phyloP scores from a whole-genome alignment of 2,113 vertebrate species.

The Leiothrix lutea region DNA sequence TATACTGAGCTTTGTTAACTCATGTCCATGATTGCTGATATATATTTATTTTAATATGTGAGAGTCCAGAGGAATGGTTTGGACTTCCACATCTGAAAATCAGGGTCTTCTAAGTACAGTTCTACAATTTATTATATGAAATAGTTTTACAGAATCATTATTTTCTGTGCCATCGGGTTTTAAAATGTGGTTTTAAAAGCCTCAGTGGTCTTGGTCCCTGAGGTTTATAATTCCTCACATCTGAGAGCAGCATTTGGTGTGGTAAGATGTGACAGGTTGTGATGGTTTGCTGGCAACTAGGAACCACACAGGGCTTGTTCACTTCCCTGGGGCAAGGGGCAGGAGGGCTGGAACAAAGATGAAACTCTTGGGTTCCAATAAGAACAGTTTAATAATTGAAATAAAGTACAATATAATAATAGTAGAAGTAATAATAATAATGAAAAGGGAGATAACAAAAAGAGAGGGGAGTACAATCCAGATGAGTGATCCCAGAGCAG shows the following conservation, averaged over 20 bases:
- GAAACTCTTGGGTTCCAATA: background rate
- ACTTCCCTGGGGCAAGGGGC: background rate
- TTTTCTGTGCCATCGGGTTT: background rate
- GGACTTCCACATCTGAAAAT: background rate
- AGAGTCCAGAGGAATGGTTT: background rate
- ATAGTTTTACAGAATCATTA: background rate
- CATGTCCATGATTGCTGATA: background rate
- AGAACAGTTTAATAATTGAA: background rate
- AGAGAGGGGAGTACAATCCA: background rate
- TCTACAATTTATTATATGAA: rapidly evolving
- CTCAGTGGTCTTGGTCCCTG: background rate
- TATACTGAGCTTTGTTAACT: background rate
- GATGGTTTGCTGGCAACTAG: background rate
- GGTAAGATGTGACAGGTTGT: background rate
- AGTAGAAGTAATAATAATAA: background rate
- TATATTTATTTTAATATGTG: background rate
- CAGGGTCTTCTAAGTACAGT: background rate
- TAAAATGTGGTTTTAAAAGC: background rate
- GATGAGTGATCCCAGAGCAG: background rate
- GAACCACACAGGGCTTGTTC: background rate
- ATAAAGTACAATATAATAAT: background rate
- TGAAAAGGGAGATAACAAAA: background rate
- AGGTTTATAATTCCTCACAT: background rate
- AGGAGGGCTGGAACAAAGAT: background rate
- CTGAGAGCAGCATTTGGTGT: background rate